Evolutionary conservation across 2,113 vertebrate species (phyloP).

Genomic region (Copsychus sechellarum): DNA sequence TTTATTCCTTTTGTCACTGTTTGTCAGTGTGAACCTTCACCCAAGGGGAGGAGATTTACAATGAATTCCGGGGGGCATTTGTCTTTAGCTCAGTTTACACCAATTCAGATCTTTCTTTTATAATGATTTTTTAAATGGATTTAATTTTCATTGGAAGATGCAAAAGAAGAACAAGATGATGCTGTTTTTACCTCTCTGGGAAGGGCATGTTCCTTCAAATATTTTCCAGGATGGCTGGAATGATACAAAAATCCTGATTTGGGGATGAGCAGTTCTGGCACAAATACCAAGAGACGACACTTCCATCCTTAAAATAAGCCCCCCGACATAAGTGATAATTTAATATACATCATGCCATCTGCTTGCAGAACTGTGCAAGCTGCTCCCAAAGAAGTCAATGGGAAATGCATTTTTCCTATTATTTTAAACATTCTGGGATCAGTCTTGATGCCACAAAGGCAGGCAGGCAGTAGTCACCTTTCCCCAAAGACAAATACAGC

Average conservation of each 20-base stretch:
- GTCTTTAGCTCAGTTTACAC: not conserved
- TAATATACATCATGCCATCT: slow-evolving; percentile 69
- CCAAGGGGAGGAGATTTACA: not conserved
- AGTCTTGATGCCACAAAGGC: not conserved
- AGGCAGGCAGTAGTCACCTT: not conserved
- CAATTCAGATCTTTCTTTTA: not conserved
- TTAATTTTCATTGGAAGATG: not conserved
- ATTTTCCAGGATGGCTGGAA: slow-evolving; percentile 15
- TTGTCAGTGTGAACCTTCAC: not conserved
- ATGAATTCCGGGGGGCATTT: not conserved
- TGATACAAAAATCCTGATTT: slow-evolving; percentile 27
- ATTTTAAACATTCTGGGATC: not conserved
- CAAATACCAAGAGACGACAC: slow-evolving; percentile 54
- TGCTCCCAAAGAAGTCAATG: slow-evolving; percentile 27
- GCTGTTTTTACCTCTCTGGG: not conserved
- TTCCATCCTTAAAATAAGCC: slow-evolving; percentile 66
- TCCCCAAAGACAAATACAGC: not conserved
- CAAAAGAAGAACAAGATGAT: not conserved
- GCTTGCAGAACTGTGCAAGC: slow-evolving; percentile 44
- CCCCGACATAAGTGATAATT: slow-evolving; percentile 67
- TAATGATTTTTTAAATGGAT: not conserved
- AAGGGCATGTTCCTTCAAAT: not conserved
- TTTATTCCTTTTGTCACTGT: not conserved
- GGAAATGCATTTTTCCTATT: slow-evolving; percentile 15
- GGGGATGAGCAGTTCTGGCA: slow-evolving; percentile 65